These are phyloP conservation scores for Discoglossus pictus DNA, from an alignment of 2,797 vertebrate species.

Conservation along the genomic window DNA sequence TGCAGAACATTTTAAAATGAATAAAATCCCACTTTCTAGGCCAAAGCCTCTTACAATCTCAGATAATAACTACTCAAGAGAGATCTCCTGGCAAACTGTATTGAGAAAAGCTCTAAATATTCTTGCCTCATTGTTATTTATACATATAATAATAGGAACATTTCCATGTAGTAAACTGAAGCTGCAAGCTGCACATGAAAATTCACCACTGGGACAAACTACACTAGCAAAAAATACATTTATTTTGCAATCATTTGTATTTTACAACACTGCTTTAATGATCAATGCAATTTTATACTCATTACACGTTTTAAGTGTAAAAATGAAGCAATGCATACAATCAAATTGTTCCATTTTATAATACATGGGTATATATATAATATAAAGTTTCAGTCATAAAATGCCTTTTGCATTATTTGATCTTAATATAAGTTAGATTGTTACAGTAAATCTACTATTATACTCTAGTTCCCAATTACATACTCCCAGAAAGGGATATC, in stretches of 20 bases:
- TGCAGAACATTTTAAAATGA: slow-evolving; percentile 51
- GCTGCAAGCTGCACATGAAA: slow-evolving; percentile 31
- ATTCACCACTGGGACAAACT: slow-evolving; percentile 13
- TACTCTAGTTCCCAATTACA: too few relatives aligned
- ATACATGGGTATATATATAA: too few relatives aligned
- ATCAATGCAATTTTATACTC: too few relatives aligned
- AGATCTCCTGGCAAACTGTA: slow-evolving; percentile 40
- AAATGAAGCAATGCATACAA: too few relatives aligned
- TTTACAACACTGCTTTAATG: slow-evolving; percentile 18
- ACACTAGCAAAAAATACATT: slow-evolving; percentile 17
- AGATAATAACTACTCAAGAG: slow-evolving; percentile 52
- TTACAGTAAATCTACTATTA: too few relatives aligned
- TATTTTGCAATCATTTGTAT: slow-evolving; percentile 22
- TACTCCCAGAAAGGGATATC: too few relatives aligned
- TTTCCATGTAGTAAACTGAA: slow-evolving; percentile 43
- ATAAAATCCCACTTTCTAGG: slow-evolving; percentile 49
- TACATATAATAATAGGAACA: slow-evolving; percentile 47
- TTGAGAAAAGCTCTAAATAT: slow-evolving; percentile 39
- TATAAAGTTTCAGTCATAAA: too few relatives aligned
- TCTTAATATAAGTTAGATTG: too few relatives aligned
- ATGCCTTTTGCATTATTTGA: too few relatives aligned
- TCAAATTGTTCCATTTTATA: too few relatives aligned
- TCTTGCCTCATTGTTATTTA: slow-evolving; percentile 45
- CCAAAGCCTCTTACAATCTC: slow-evolving; percentile 49
- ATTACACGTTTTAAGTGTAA: too few relatives aligned